A percentile compares a stretch with the other conserved stretches of the same genome.
These are phyloP conservation scores for Sphenopsis melanotis DNA, from an alignment of 2,797 vertebrate species.

Conservation along the genomic window DNA sequence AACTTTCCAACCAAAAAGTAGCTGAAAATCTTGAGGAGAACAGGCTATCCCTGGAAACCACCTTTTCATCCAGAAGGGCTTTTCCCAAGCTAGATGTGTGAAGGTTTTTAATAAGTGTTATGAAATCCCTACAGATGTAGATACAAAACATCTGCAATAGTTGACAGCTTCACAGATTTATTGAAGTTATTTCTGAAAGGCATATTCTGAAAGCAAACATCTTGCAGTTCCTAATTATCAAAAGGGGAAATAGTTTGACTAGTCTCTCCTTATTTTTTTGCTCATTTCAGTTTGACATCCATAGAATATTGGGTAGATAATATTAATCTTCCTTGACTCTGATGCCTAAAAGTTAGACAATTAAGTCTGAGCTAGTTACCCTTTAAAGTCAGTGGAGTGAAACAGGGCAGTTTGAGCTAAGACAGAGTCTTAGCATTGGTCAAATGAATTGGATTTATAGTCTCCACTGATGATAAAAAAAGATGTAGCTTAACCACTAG, in stretches of 20 bases:
- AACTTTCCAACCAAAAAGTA: not conserved
- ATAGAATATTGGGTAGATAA: constrained; percentile 2
- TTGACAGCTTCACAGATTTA: constrained; percentile 50
- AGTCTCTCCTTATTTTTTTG: not conserved
- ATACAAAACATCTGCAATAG: constrained; percentile 37
- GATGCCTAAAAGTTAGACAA: constrained; percentile 43
- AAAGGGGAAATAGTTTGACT: constrained; percentile 24
- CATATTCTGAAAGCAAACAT: constrained; percentile 43
- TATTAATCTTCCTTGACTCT: constrained; percentile 26
- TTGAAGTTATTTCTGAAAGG: constrained; percentile 48
- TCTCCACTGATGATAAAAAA: not conserved
- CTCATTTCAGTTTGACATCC: constrained; percentile 26
- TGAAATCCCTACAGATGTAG: constrained; percentile 44
- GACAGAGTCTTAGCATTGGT: not conserved
- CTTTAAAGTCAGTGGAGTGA: constrained; percentile 39
- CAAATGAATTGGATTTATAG: constrained; percentile 11
- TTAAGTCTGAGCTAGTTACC: constrained; percentile 18
- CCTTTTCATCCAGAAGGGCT: constrained; percentile 16
- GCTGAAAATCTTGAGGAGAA: not conserved
- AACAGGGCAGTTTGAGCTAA: not conserved
- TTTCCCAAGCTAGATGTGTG: constrained; percentile 25
- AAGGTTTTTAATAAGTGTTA: constrained; percentile 45
- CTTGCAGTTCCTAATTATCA: constrained; percentile 19
- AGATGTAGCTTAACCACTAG: not conserved
- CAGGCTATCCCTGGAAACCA: constrained; percentile 18